phyloP scores from a whole-genome alignment of 2,888 invertebrate genomes.

The Reticulitermes lucifugus region DNA sequence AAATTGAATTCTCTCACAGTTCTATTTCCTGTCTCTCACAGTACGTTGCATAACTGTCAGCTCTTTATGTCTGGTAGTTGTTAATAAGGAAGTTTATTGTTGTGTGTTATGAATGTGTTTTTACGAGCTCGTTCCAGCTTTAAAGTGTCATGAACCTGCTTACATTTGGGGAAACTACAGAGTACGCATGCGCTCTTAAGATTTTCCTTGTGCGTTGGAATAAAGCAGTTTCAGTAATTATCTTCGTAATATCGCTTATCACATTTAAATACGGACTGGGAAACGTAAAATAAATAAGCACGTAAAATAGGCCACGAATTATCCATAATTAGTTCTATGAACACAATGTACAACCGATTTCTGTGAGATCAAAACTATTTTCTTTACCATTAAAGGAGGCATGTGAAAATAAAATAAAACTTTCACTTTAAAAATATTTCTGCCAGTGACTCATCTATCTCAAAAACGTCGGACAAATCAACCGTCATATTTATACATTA shows the following conservation, averaged over 20 bases:
- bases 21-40: not conserved
- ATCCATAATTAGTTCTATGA: not conserved
- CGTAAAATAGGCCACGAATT: not conserved
- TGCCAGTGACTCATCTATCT: too few species aligned
- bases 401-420: too few species aligned
- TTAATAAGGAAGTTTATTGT: conserved; percentile 35
- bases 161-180: not conserved
- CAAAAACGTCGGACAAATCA: too few species aligned
- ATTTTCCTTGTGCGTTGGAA: not conserved
- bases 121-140: conserved; percentile 13
- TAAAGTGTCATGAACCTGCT: not conserved
- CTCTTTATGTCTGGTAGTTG: not conserved
- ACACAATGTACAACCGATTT: too few species aligned
- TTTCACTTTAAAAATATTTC: too few species aligned
- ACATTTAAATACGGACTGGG: not conserved
- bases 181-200: not conserved
- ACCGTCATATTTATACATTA: too few species aligned
- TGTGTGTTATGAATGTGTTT: conserved; percentile 6
- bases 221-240: not conserved
- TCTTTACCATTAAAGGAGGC: too few species aligned
- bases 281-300: not conserved
- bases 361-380: too few species aligned
- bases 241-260: not conserved
- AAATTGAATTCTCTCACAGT: not conserved
- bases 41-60: not conserved